Base-by-base conservation (phyloP, 2,113 vertebrate genomes). In the Charina bottae region DNA sequence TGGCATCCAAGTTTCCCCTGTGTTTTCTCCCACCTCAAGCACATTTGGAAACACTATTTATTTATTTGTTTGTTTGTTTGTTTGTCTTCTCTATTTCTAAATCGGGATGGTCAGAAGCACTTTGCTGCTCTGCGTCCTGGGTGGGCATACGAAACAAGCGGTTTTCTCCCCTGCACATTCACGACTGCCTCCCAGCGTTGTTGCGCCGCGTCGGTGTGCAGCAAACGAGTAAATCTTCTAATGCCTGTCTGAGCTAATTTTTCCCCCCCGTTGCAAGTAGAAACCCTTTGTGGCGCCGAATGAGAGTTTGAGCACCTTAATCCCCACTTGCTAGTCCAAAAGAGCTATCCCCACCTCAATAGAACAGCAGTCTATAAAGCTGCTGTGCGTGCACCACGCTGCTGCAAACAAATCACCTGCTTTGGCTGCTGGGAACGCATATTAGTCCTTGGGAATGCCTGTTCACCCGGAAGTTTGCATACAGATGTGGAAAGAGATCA, bases 31-130 rank as follows among this genome's bases (percentile, higher is more conserved):
- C n/a, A 2, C 4, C 64, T 72, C 28, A 92, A 37, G 68, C 87
- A 88, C 87, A 11, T 62, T 21, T 37, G 86, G 90, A 95, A 93
- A 92, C 93, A 87, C 90, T 91, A n/a, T 33, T n/a, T n/a, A n/a
- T n/a, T n/a, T n/a, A n/a, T n/a, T n/a, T n/a, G n/a, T n/a, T n/a
- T n/a, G n/a, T n/a, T n/a, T n/a, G n/a, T n/a, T n/a, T n/a, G n/a
- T n/a, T n/a, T n/a, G n/a, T n/a, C n/a, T n/a, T 37, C n/a, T 46
- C 42, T 85, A n/a, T 33, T 33, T 68, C 12, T 15, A 58, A 68
- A 68, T 23, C 11, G 23, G 78, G 78, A 26, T 84, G 1, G 37
- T 49, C 12, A 12, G 10, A 49, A 49, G 10, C 4, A 23, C 21
- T 26, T 7, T 49, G 83, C 42, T 24, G 21, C 42, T 21, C 42